Percentiles rank a stretch among this genome's conserved stretches.
Evolutionary conservation across 2,797 vertebrate genomes (phyloP).

Genomic region (Arnoldichthys spilopterus): DNA sequence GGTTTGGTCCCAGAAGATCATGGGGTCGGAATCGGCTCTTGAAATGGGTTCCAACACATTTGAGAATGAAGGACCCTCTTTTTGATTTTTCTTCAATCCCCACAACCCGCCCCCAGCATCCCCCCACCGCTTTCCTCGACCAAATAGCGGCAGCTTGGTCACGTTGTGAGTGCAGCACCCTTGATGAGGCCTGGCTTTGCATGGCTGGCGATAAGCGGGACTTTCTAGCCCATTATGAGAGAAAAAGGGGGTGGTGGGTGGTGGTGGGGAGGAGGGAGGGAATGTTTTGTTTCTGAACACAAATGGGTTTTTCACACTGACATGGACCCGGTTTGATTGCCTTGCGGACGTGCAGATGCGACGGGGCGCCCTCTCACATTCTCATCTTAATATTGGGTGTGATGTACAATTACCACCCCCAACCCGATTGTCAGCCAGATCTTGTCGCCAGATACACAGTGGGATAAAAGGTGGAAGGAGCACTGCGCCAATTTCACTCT

Average conservation of each 20-base stretch:
- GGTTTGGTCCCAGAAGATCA: slow-evolving; percentile 97
- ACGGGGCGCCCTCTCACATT: slow-evolving; percentile 80
- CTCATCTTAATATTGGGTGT: slow-evolving; percentile 74
- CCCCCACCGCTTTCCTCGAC: not conserved
- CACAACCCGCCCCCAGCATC: no score
- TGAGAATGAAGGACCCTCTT: slow-evolving; percentile 38
- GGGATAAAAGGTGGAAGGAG: slow-evolving; percentile 72
- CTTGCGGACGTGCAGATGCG: slow-evolving; percentile 69
- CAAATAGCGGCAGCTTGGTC: slow-evolving; percentile 75
- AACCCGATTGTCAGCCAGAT: slow-evolving; percentile 72
- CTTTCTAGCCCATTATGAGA: slow-evolving; percentile 80
- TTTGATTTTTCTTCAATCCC: not conserved
- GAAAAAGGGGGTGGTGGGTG: slow-evolving; percentile 24
- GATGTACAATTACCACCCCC: slow-evolving; percentile 74
- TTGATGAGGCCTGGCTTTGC: slow-evolving; percentile 90
- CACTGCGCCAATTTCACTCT: slow-evolving; percentile 73
- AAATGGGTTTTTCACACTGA: slow-evolving; percentile 86
- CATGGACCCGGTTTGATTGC: slow-evolving; percentile 75
- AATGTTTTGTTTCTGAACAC: slow-evolving; percentile 88
- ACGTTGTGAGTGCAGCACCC: slow-evolving; percentile 66
- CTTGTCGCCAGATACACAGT: slow-evolving; percentile 74
- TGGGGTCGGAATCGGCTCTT: slow-evolving; percentile 89
- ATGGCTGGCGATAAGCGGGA: slow-evolving; percentile 83
- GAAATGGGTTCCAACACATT: slow-evolving; percentile 91
- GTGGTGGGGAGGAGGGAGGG: slow-evolving; percentile 62